Percentiles rank a stretch among this genome's conserved stretches.
Evolutionary conservation across 30 jellyfish, hydroid and myxozoan genomes (phyloP).

Genomic region (Rhopilema esculentum): DNA sequence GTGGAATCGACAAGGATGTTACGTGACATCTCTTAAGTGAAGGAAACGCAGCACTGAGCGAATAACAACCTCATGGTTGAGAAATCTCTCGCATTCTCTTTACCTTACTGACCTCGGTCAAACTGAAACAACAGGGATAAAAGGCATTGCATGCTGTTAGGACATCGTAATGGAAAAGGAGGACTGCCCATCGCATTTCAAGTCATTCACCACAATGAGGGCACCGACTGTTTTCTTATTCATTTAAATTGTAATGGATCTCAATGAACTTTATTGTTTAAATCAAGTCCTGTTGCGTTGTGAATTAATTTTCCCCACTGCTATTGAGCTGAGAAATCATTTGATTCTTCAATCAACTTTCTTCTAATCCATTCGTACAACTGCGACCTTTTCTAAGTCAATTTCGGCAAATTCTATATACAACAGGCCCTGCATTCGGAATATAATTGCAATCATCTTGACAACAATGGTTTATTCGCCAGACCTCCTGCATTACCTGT

Average conservation of each 20-base stretch:
- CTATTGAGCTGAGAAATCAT: neutral
- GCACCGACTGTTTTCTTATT: neutral
- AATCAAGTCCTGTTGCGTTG: neutral
- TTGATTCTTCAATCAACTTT: neutral
- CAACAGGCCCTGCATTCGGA: neutral
- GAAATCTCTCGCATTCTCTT: constrained; percentile 3
- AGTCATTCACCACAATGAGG: neutral
- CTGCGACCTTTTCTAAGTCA: neutral
- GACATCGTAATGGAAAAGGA: neutral
- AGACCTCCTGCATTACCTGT: neutral
- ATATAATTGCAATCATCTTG: neutral
- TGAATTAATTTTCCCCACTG: neutral
- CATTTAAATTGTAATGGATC: neutral
- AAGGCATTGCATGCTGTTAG: neutral
- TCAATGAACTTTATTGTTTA: neutral
- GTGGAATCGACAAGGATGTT: neutral
- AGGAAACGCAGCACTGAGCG: neutral
- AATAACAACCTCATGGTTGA: neutral
- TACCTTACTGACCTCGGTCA: constrained; percentile 7
- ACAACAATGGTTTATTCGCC: neutral
- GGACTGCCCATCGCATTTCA: neutral
- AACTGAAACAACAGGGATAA: constrained; percentile 6
- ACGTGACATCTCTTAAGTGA: neutral
- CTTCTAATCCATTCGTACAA: neutral
- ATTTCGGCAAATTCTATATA: neutral